Percentiles rank a stretch among this genome's conserved stretches.
Conservation (phyloP, 1,140 invertebrate species). For the Carposina sasakii region DNA sequence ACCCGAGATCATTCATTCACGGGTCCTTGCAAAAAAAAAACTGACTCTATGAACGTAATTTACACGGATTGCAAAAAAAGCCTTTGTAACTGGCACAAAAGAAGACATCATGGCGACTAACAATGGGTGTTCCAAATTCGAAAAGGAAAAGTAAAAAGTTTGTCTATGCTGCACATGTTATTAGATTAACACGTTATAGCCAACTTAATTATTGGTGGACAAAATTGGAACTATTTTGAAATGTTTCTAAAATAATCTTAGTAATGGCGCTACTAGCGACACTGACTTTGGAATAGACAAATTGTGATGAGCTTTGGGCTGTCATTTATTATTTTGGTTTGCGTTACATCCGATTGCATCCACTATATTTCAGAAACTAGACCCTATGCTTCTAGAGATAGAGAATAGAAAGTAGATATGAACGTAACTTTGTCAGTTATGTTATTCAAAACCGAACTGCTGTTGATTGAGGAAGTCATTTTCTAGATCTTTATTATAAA, state of each 20-base stretch:
- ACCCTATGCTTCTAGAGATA: too few species aligned
- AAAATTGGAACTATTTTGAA: too few species aligned
- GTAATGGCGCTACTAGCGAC: too few species aligned
- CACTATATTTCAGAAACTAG: too few species aligned
- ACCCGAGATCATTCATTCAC: conserved; percentile 26
- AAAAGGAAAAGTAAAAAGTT: conserved; percentile 52
- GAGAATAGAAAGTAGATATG: too few species aligned
- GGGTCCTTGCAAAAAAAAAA: conserved; percentile 35
- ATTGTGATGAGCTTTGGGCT: too few species aligned
- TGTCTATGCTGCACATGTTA: conserved; percentile 64
- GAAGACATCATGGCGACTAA: conserved; percentile 61
- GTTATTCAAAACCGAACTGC: too few species aligned
- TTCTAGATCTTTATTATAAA: conserved; percentile 52
- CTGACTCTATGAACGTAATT: conserved; percentile 45
- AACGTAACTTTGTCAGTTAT: too few species aligned
- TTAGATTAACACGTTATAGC: conserved; percentile 61
- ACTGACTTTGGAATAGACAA: too few species aligned
- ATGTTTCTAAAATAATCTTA: too few species aligned
- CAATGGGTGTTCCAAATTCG: conserved; percentile 51
- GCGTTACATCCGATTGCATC: too few species aligned
- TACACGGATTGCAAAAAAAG: conserved; percentile 52
- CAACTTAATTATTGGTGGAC: too few species aligned
- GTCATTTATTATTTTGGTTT: conserved; percentile 58
- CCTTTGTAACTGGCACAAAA: conserved; percentile 63
- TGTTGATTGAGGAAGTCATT: conserved; percentile 70